phyloP scores from a whole-genome alignment of 2,888 invertebrate species.

The Drosophila maculinotata region DNA sequence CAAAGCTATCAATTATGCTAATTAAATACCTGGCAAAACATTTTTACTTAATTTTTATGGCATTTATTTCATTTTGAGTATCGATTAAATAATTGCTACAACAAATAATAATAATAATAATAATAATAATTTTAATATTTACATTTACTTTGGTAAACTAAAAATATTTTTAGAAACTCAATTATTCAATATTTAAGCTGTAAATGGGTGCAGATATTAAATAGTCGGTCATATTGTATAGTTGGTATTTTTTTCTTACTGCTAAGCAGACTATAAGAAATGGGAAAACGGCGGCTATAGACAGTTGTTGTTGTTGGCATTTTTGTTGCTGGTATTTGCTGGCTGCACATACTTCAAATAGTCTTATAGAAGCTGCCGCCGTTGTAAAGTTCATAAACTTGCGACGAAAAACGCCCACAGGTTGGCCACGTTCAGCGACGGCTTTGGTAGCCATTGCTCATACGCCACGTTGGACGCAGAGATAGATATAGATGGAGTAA shows the following conservation, averaged over 20 bases:
- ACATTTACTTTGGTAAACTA: no score
- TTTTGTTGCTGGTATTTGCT: slow-evolving; percentile 39
- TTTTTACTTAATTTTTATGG: no score
- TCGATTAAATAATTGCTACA: no score
- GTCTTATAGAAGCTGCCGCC: slow-evolving; percentile 64
- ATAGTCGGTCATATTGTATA: background rate
- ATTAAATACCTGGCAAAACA: no score
- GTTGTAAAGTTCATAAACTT: slow-evolving; percentile 74
- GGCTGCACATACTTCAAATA: slow-evolving; percentile 75
- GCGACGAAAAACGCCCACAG: slow-evolving; percentile 75
- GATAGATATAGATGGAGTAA: slow-evolving; percentile 41
- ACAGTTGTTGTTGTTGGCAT: slow-evolving; percentile 52
- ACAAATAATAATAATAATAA: no score
- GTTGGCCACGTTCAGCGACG: slow-evolving; percentile 63
- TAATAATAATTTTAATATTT: no score
- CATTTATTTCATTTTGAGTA: no score
- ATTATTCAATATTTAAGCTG: no score
- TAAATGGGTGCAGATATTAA: background rate
- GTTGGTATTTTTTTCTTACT: slow-evolving; percentile 1
- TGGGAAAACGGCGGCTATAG: slow-evolving; percentile 25
- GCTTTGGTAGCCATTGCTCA: slow-evolving; percentile 71
- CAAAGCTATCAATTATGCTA: no score
- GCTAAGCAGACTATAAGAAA: slow-evolving; percentile 37
- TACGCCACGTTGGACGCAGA: slow-evolving; percentile 62
- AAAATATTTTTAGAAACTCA: no score